Conservation (phyloP, 2,888 invertebrate species). For the Pseudococcus viburni region DNA sequence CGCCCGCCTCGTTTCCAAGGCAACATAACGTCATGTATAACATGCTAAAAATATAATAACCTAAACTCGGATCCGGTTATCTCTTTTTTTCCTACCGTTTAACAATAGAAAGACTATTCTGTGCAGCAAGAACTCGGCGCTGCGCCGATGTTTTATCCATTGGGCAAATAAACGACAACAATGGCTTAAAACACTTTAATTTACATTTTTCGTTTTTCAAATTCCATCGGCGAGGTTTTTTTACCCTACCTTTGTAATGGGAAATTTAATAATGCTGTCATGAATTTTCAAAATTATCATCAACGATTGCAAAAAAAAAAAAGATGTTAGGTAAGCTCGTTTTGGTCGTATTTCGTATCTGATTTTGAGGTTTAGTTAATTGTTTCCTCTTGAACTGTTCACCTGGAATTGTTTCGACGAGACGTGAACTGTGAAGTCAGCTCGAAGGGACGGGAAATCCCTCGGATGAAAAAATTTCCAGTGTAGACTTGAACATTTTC, state of each 20-base stretch:
- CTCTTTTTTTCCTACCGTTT: background rate
- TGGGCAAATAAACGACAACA: slow-evolving; percentile 41
- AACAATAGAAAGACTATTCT: slow-evolving; percentile 12
- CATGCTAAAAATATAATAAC: slow-evolving; percentile 41
- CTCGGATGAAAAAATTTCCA: no score
- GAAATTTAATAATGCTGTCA: background rate
- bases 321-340: no score
- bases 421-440: no score
- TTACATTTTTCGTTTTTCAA: slow-evolving; percentile 24
- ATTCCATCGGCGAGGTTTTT: background rate
- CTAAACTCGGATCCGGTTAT: slow-evolving; percentile 26
- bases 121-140: background rate
- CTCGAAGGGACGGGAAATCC: no score
- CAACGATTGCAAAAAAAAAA: background rate
- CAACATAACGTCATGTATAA: slow-evolving; percentile 16
- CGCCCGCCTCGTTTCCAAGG: slow-evolving; percentile 18
- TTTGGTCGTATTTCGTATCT: no score
- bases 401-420: no score
- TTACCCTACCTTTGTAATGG: background rate
- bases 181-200: slow-evolving; percentile 39
- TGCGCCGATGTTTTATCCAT: slow-evolving; percentile 14
- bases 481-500: no score
- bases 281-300: background rate
- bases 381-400: no score
- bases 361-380: no score